Percentiles rank a stretch among this genome's conserved stretches.
Evolutionary conservation across 2,888 invertebrate species (phyloP).

Genomic region (Epinotia nisella): DNA sequence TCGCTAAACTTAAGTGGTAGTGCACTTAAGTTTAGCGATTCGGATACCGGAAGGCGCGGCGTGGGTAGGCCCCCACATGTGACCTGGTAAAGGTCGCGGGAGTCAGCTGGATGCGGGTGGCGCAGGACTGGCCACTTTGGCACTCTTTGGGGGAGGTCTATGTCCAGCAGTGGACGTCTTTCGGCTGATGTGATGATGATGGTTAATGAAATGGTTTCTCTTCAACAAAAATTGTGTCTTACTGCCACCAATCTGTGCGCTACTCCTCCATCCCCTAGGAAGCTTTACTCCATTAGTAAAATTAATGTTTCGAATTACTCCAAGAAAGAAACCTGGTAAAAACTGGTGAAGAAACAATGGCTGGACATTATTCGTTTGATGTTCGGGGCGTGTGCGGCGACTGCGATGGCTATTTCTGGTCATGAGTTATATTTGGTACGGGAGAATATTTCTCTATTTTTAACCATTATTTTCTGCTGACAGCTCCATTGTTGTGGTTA

Average conservation of each 20-base stretch:
- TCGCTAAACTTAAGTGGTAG: too few species aligned
- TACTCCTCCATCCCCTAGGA: constrained; percentile 57
- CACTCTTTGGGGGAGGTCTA: too few species aligned
- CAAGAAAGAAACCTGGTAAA: constrained; percentile 49
- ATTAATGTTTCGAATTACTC: constrained; percentile 84
- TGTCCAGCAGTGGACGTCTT: too few species aligned
- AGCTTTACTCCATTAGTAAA: constrained; percentile 84
- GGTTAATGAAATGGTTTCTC: neutral
- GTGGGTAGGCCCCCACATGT: too few species aligned
- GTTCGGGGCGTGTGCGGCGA: constrained; percentile 16
- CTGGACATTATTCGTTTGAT: constrained; percentile 41
- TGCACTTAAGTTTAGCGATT: too few species aligned
- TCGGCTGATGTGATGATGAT: too few species aligned
- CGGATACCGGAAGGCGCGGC: too few species aligned
- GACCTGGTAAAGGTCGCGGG: too few species aligned
- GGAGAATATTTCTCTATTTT: constrained; percentile 7
- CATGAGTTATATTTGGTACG: constrained; percentile 21
- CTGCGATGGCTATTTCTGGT: constrained; percentile 26
- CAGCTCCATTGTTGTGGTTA: constrained; percentile 3
- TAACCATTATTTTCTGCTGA: neutral
- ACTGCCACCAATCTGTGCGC: constrained; percentile 60
- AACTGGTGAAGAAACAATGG: constrained; percentile 47
- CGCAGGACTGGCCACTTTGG: too few species aligned
- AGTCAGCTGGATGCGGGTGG: too few species aligned
- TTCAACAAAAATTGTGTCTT: neutral